These are phyloP conservation scores for Congeria kusceri DNA, from an alignment of 2,888 invertebrate species.

Conservation along the genomic window DNA sequence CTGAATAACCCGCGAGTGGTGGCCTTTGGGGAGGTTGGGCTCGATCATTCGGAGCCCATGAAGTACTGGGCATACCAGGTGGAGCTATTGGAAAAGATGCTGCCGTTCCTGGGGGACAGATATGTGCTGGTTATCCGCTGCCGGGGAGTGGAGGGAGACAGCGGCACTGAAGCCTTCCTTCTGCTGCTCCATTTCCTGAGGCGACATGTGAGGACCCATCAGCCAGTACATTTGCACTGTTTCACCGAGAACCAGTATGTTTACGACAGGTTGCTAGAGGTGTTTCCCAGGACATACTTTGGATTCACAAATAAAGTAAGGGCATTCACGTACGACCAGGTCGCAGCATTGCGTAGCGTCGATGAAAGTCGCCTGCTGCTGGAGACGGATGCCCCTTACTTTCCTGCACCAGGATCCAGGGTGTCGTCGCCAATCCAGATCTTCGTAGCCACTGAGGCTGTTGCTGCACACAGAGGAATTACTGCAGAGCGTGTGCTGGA, in stretches of 20 bases:
- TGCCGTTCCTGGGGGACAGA: too few species aligned
- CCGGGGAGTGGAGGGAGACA: too few species aligned
- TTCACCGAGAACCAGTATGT: neutral
- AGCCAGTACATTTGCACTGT: conserved; percentile 1
- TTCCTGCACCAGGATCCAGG: neutral
- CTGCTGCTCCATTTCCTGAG: conserved; percentile 4
- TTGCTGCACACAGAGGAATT: neutral
- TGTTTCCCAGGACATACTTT: neutral
- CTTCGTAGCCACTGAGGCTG: neutral
- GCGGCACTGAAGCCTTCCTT: neutral
- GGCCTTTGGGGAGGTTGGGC: conserved; percentile 5
- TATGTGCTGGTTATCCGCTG: too few species aligned
- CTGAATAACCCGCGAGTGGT: neutral
- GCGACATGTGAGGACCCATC: neutral
- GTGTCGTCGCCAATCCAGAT: neutral
- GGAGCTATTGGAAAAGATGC: neutral
- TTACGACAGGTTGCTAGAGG: neutral
- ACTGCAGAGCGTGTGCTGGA: neutral
- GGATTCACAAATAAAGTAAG: neutral
- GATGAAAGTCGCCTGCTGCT: neutral
- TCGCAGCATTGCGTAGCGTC: neutral
- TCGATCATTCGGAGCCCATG: conserved; percentile 7
- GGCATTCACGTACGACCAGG: neutral
- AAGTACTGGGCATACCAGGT: conserved; percentile 9
- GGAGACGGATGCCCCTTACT: conserved; percentile 8